Conservation (phyloP, 2,113 vertebrate genomes). For the Catharus fuscescens region DNA sequence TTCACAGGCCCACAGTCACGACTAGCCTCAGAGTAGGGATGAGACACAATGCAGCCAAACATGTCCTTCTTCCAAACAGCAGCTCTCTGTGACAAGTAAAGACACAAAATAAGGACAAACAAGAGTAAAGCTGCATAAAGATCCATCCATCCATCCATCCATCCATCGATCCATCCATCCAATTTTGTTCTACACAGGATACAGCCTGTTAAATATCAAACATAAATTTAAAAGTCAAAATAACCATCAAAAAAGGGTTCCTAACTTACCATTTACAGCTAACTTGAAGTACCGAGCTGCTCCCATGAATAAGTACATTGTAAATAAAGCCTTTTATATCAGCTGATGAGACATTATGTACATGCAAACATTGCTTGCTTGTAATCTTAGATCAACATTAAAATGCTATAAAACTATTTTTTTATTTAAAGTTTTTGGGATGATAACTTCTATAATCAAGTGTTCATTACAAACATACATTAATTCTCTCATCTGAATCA, state of each 20-base stretch:
- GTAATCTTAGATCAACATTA: not conserved
- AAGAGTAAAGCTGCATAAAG: not conserved
- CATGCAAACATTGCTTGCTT: not conserved
- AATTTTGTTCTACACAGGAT: not conserved
- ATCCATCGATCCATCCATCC: not conserved
- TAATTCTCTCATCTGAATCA: not conserved
- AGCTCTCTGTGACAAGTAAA: not conserved
- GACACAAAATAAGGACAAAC: not conserved
- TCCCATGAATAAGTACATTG: not conserved
- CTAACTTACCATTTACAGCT: not conserved
- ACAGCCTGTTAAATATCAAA: not conserved
- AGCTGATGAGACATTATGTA: not conserved
- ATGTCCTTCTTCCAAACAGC: not conserved
- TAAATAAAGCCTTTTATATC: rapidly evolving
- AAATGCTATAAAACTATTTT: not conserved
- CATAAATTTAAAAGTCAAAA: not conserved
- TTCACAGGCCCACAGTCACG: not conserved
- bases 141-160: not conserved
- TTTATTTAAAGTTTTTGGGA: not conserved
- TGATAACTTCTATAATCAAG: rapidly evolving
- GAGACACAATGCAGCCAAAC: rapidly evolving
- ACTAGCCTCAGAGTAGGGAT: not conserved
- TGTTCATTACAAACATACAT: not conserved
- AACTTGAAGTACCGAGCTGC: not conserved
- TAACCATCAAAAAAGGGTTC: not conserved